These are phyloP conservation scores for Bos indicus DNA, from an alignment of 2,113 vertebrate genomes.

Conservation along the genomic window DNA sequence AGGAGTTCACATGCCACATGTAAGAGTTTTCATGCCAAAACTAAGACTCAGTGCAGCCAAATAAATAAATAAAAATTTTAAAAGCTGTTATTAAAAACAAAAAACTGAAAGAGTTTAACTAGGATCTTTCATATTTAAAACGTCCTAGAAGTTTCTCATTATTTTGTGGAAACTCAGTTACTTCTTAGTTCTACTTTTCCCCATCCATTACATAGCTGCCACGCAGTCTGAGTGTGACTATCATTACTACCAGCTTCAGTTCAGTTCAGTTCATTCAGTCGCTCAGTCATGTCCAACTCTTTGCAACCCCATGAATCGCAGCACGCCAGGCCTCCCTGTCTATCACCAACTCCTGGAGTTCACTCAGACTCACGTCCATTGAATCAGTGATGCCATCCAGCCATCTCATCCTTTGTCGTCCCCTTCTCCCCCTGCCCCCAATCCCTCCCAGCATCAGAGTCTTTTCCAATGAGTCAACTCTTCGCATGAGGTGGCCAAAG, in stretches of 20 bases:
- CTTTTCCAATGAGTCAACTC: too few species aligned
- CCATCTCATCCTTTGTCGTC: too few species aligned
- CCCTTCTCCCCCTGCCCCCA: too few species aligned
- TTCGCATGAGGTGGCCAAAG: too few species aligned
- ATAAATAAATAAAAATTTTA: background rate
- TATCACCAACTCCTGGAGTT: too few species aligned
- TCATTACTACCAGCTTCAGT: background rate
- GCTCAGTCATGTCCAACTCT: too few species aligned
- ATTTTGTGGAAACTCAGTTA: background rate
- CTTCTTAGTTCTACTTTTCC: background rate
- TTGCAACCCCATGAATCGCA: too few species aligned
- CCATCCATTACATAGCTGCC: background rate
- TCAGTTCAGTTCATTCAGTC: too few species aligned
- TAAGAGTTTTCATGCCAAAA: background rate
- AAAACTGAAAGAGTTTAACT: background rate
- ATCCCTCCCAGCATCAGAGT: too few species aligned
- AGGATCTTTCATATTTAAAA: background rate
- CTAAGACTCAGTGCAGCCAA: background rate
- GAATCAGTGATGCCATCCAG: too few species aligned
- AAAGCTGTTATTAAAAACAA: background rate
- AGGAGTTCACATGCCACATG: background rate
- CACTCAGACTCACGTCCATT: too few species aligned
- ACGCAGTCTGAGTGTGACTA: background rate
- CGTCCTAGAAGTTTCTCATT: background rate
- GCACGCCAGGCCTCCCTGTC: too few species aligned